Evolutionary conservation across 2,888 invertebrate species (phyloP), one percentile per base, ranked within the genome.

Genomic region (Galerucella pusilla): DNA sequence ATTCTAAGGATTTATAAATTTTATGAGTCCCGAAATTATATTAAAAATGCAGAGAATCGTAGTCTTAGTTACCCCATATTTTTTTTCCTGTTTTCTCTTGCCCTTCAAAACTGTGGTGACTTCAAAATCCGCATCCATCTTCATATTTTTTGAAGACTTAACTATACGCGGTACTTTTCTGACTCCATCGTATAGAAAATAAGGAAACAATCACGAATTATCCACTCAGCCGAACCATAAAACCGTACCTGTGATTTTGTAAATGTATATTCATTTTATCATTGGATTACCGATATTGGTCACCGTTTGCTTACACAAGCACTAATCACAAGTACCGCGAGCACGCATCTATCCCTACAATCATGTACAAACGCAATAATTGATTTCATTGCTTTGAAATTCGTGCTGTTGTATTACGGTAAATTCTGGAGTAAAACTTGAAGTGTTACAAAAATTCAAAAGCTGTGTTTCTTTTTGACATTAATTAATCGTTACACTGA

Each of bases 231-330:
- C 49, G 49, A 54, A 54, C 5, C 14, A 16, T 2, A 54, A 5
- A 54, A n/a, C 14, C n/a, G 54, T 16, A 14, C 54, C n/a, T n/a
- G n/a, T 54, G 6, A 54, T 54, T 54, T 54, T 54, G 54, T 54
- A n/a, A 54, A 54, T n/a, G n/a, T 54, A 54, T 6, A 54, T 54
- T 54, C 54, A 54, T 12, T 54, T 54, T 2, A 54, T n/a, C 54
- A 54, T 54, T 16, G 54, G 54, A 54, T 54, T 54, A 54, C n/a
- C n/a, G 54, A 54, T 54, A 54, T 54, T 54, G 54, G 14, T 54
- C 54, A 54, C 54, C 54, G 54, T 54, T 54, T 54, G 54, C 6
- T 54, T 54, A 54, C 54, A 54, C 54, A 54, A 54, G 54, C 54
- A 54, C 54, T 54, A 54, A 54, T 54, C 54, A n/a, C 16, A 54